Evolutionary conservation across 1,140 invertebrate species (phyloP).

Genomic region (Lasaia peninsularis): DNA sequence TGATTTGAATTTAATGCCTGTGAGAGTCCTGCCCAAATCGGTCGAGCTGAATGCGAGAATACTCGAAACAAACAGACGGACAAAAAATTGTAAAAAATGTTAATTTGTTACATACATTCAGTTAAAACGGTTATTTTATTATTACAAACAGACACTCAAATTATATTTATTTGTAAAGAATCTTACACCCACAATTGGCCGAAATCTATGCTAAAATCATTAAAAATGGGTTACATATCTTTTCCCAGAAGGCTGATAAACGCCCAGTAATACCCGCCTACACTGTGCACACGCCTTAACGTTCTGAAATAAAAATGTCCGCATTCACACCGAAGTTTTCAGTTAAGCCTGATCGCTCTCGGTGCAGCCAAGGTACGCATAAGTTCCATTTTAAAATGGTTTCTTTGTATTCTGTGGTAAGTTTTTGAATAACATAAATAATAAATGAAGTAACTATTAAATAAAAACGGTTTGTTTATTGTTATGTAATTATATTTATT

Average conservation of each 20-base stretch:
- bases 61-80: too few species aligned
- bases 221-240: not conserved
- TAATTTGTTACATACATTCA: not conserved
- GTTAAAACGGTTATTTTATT: not conserved
- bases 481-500: too few species aligned
- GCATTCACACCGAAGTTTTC: conserved; percentile 2
- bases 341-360: conserved; percentile 15
- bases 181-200: not conserved
- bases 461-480: too few species aligned
- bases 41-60: too few species aligned
- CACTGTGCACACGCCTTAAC: conserved; percentile 17
- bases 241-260: not conserved
- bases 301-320: conserved; percentile 17
- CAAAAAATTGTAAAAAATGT: too few species aligned
- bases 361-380: not conserved
- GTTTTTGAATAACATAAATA: too few species aligned
- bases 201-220: not conserved
- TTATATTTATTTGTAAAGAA: too few species aligned
- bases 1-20: too few species aligned
- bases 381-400: conserved; percentile 8
- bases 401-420: not conserved
- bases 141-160: too few species aligned
- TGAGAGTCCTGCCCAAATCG: too few species aligned
- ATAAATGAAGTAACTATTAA: too few species aligned
- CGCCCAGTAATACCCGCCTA: conserved; percentile 3